Evolutionary conservation across 2,888 invertebrate species (phyloP), one percentile per base, ranked within the genome.

Genomic region (Mimumesa dahlbomi): DNA sequence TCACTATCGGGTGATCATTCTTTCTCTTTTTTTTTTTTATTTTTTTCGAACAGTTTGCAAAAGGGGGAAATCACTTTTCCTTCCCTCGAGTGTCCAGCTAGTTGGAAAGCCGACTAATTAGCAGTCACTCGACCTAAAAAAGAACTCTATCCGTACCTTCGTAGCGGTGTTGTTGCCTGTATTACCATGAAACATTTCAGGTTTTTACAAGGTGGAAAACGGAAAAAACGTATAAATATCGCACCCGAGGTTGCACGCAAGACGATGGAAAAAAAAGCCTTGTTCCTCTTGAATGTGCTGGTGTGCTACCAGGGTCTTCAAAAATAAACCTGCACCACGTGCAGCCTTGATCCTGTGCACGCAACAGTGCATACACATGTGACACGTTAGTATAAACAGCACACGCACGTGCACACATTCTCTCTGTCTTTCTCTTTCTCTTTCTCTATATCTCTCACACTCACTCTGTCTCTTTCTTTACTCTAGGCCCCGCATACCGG

Each of bases 291-390:
- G 36, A 61, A 43, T 58, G 19, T 45, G 52, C 49, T 21, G 29
- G 25, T 38, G 48, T 48, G 57, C 25, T 66, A 79, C 61, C n/a
- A 52, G 74, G 57, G 45, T 56, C 43, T 65, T 73, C 75, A 67
- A 70, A 79, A 79, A 79, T 79, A 79, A 79, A 79, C 80, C 66
- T 68, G 68, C 63, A 64, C 69, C 64, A 67, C 77, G 73, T 68
- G 81, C 57, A 79, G 75, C 79, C 79, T 79, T 79, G 81, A 79
- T 79, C 75, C 77, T 77, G 73, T 62, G 64, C 79, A 77, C 77
- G 77, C 77, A 74, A 79, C 77, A 59, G 40, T 38, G 61, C 63
- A 75, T 62, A 64, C 62, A 63, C 63, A 50, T 54, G 62, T 54
- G 57, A 48, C 57, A 57, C 38, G 42, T 34, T 36, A 49, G 56